Conservation (phyloP, 2,113 vertebrate species). For the Hemiscyllium ocellatum region DNA sequence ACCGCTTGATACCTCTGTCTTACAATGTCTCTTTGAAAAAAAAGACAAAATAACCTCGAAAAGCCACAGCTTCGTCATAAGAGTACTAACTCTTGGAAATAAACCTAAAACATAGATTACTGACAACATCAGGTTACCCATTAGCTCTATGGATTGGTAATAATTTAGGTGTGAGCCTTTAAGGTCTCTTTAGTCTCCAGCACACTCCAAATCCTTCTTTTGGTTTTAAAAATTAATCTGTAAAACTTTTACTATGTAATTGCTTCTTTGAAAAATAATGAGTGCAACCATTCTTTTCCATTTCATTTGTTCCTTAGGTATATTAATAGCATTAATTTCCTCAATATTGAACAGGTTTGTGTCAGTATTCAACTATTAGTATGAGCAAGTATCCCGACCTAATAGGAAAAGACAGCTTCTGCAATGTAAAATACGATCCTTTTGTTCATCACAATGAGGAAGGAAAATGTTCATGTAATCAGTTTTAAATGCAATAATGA, state of each 20-base stretch:
- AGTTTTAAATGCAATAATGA: background rate
- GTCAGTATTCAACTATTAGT: background rate
- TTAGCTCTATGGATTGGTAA: background rate
- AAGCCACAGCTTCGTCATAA: background rate
- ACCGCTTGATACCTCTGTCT: no score
- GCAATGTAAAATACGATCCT: background rate
- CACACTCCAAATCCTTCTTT: background rate
- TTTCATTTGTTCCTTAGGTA: background rate
- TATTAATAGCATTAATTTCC: background rate
- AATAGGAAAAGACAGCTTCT: background rate
- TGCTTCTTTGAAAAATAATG: background rate
- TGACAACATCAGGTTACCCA: background rate
- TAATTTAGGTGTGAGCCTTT: background rate
- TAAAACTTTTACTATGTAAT: constrained; percentile 10
- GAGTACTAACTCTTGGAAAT: background rate
- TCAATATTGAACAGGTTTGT: background rate
- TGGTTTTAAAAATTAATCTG: background rate
- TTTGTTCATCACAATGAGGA: background rate
- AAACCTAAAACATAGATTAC: background rate
- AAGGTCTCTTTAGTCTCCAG: background rate
- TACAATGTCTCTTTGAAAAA: no score
- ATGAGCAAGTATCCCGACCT: background rate
- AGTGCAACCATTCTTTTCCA: background rate
- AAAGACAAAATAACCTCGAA: no score
- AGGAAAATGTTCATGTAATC: background rate